phyloP scores from a whole-genome alignment of 1,140 invertebrate genomes.

The Metaphire vulgaris region DNA sequence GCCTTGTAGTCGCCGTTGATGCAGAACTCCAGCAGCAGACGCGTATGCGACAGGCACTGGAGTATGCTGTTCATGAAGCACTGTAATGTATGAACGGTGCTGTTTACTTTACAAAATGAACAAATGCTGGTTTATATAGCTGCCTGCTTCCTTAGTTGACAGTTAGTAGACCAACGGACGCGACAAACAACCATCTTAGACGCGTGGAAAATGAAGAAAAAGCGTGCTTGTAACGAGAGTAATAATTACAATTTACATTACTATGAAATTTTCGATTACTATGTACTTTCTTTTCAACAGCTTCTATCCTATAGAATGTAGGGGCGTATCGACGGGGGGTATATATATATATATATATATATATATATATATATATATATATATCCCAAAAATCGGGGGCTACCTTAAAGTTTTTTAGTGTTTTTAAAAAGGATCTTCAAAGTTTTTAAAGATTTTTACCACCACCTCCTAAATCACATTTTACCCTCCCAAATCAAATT shows the following conservation, averaged over 20 bases:
- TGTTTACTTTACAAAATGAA: neutral
- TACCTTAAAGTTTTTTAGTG: neutral
- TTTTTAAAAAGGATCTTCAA: neutral
- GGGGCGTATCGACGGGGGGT: too few relatives aligned
- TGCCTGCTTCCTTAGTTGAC: too few relatives aligned
- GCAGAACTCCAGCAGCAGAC: constrained; percentile 70
- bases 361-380: too few relatives aligned
- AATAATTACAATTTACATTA: neutral
- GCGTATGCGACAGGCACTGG: constrained; percentile 85
- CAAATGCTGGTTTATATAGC: neutral
- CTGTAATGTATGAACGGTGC: constrained; percentile 45
- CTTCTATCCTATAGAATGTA: too few relatives aligned
- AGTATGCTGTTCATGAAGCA: constrained; percentile 96
- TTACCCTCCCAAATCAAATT: too few relatives aligned
- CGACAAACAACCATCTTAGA: neutral
- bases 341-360: too few relatives aligned
- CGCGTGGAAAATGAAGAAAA: neutral
- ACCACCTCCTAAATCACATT: neutral
- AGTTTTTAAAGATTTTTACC: neutral
- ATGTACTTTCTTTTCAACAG: too few relatives aligned
- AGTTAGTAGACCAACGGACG: neutral
- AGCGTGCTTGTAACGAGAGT: neutral
- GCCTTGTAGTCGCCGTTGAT: constrained; percentile 59
- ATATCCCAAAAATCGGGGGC: too few relatives aligned
- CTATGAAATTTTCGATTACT: neutral